phyloP scores from a whole-genome alignment of 2,113 vertebrate species.

The Anhinga anhinga region DNA sequence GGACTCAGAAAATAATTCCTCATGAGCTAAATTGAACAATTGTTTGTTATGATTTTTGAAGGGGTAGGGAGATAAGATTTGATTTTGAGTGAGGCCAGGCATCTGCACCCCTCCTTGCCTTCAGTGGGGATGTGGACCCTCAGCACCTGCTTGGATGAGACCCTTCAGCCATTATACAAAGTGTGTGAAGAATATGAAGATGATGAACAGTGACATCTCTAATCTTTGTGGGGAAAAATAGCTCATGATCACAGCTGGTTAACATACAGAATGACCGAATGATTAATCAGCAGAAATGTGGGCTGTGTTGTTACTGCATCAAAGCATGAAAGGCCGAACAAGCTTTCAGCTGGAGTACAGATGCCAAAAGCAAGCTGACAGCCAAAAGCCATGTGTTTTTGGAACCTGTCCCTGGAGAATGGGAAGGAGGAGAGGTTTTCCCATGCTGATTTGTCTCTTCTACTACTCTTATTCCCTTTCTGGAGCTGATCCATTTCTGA shows the following conservation, averaged over 20 bases:
- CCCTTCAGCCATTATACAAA: background rate
- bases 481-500: conserved; percentile 25
- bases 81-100: background rate
- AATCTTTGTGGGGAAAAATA: background rate
- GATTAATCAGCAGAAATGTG: conserved; percentile 62
- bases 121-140: background rate
- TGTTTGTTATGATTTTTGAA: background rate
- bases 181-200: background rate
- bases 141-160: background rate
- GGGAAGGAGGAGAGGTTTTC: conserved; percentile 20
- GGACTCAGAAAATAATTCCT: background rate
- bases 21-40: background rate
- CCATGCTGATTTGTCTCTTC: conserved; percentile 36
- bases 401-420: conserved; percentile 23
- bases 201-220: background rate
- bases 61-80: background rate
- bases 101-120: background rate
- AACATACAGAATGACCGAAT: conserved; percentile 35
- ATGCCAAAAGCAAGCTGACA: conserved; percentile 43
- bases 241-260: conserved; percentile 27
- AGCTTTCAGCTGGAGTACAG: conserved; percentile 56
- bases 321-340: conserved; percentile 31
- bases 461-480: background rate
- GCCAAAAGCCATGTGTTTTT: conserved; percentile 44
- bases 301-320: conserved; percentile 37